A percentile compares a stretch with the other conserved stretches of the same genome.
Conservation (phyloP, 2,888 invertebrate species). For the Auanema freiburgensis region DNA sequence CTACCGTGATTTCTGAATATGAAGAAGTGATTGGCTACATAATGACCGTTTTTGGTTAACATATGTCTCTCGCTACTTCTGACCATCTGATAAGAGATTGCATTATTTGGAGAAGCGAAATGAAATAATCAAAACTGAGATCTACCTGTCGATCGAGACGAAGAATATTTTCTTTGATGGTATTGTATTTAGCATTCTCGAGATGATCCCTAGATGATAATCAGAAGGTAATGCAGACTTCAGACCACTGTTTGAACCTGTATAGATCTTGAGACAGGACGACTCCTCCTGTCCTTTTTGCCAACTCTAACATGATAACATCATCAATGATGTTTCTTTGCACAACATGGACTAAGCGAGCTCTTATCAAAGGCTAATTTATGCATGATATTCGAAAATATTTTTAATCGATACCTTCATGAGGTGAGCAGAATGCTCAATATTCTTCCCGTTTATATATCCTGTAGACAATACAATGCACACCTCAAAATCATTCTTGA, state of each 20-base stretch:
- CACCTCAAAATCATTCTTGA: conserved; percentile 12
- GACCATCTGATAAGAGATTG: not conserved
- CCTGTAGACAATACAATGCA: conserved; percentile 9
- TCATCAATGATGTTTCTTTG: too few species aligned
- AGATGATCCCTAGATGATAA: too few species aligned
- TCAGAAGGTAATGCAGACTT: too few species aligned
- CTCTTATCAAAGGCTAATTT: not conserved
- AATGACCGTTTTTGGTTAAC: conserved; percentile 16
- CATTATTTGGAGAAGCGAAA: not conserved
- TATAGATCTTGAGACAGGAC: too few species aligned
- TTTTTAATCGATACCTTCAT: conserved; percentile 8
- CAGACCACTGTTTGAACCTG: not conserved
- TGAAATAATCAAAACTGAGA: not conserved
- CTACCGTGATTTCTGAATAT: not conserved
- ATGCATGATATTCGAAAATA: not conserved
- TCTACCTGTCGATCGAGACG: too few species aligned
- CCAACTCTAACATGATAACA: too few species aligned
- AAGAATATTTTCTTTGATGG: too few species aligned
- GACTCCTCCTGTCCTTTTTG: too few species aligned
- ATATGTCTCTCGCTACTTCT: conserved; percentile 3
- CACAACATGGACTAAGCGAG: too few species aligned
- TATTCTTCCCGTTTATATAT: conserved; percentile 8
- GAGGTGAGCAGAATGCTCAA: not conserved
- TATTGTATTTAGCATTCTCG: too few species aligned
- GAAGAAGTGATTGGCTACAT: conserved; percentile 8